Conservation (phyloP, 2,797 vertebrate species). For the Salarias fasciatus region DNA sequence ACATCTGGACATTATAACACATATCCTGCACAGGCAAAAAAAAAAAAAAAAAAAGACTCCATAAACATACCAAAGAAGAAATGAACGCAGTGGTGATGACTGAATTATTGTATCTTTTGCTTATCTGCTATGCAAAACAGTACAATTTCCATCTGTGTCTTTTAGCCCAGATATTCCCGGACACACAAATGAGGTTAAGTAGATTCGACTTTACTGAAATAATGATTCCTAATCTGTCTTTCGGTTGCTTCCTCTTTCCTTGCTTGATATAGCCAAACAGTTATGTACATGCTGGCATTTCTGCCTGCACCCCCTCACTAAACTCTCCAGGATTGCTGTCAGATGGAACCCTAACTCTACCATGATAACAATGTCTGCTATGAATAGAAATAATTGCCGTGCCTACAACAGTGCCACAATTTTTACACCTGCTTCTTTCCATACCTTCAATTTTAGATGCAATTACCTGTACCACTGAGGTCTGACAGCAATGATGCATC, state of each 20-base stretch:
- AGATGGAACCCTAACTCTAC: conserved; percentile 16
- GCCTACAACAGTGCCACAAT: conserved; percentile 20
- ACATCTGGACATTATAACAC: no score
- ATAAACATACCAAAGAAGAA: no score
- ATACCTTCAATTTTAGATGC: conserved; percentile 42
- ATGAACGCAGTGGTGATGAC: no score
- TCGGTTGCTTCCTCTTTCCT: neutral
- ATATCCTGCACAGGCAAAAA: no score
- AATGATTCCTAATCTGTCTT: neutral
- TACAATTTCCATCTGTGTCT: no score
- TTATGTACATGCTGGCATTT: neutral
- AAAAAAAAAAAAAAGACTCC: no score
- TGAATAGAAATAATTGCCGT: conserved; percentile 52
- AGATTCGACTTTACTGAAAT: neutral
- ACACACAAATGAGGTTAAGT: no score
- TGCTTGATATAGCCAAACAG: conserved; percentile 13
- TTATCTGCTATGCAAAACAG: no score
- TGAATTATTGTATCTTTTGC: no score
- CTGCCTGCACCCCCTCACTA: neutral
- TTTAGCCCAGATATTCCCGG: no score
- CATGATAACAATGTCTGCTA: conserved; percentile 46
- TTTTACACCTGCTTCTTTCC: conserved; percentile 51
- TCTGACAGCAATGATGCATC: conserved; percentile 33
- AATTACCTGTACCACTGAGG: conserved; percentile 38
- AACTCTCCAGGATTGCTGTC: conserved; percentile 36